A percentile compares a stretch with the other conserved stretches of the same genome.
Conservation (phyloP, 1,140 invertebrate species). For the Cydia strobilella region DNA sequence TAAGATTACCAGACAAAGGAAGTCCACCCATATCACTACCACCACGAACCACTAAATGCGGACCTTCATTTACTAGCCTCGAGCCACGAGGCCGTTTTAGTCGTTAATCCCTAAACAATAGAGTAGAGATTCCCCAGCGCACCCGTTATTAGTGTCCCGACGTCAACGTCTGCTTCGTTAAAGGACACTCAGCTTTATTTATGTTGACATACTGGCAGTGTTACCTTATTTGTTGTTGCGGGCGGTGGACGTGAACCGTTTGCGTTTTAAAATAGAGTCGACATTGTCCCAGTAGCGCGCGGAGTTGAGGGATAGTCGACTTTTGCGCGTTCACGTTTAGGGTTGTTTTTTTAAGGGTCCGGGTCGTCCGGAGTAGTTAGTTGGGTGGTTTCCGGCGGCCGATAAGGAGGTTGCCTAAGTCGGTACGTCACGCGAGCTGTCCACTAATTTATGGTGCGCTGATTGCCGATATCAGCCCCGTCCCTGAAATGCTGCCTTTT, state of each 20-base stretch:
- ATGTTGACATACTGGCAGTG: slow-evolving; percentile 75
- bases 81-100: slow-evolving; percentile 44
- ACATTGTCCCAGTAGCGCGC: slow-evolving; percentile 43
- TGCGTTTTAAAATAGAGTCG: slow-evolving; percentile 53
- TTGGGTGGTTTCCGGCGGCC: slow-evolving; percentile 66
- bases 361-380: slow-evolving; percentile 46
- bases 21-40: slow-evolving; percentile 78
- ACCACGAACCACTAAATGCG: slow-evolving; percentile 69
- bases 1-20: slow-evolving; percentile 79
- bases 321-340: slow-evolving; percentile 53
- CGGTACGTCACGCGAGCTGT: slow-evolving; percentile 72
- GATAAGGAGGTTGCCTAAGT: slow-evolving; percentile 74
- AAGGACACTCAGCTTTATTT: slow-evolving; percentile 78
- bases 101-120: slow-evolving; percentile 52
- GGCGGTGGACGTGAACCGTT: slow-evolving; percentile 50
- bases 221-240: slow-evolving; percentile 68
- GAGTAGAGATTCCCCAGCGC: slow-evolving; percentile 52
- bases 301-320: slow-evolving; percentile 51
- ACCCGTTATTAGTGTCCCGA: slow-evolving; percentile 65
- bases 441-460: slow-evolving; percentile 76
- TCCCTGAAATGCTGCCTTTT: slow-evolving; percentile 57
- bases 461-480: slow-evolving; percentile 67
- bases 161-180: slow-evolving; percentile 76
- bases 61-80: slow-evolving; percentile 71
- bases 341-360: slow-evolving; percentile 51